Base-by-base conservation (phyloP, 1,140 invertebrate genomes). In the Rhopalosiphum padi region DNA sequence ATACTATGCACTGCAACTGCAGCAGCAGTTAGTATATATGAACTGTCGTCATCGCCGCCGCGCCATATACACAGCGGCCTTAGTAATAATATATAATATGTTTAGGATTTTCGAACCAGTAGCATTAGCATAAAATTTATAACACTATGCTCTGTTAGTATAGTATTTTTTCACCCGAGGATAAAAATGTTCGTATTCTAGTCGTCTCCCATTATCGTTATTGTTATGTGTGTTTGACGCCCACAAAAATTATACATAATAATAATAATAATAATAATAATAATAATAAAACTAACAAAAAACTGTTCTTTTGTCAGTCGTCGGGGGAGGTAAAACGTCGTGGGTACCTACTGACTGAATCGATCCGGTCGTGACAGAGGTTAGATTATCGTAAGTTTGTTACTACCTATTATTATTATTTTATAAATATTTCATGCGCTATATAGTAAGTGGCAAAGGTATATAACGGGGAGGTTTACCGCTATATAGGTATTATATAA, bases 61-160 rank as follows among this genome's bases (percentile, higher is more conserved):
- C 5, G 4, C 7, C 7, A 18, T 11, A 60, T 25, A 68, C 15
- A 77, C 5, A 68, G 60, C 15, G 15, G 30, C 60, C 60, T 30
- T 15, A 15, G 60, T 77, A 77, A n/a, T n/a, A 77, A 77, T 43
- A 86, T 30, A 86, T 30, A 83, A 25, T 25, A 86, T 30, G 87
- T 48, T 51, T 88, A 82, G 25, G 90, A 25, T 25, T 25, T 85
- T 92, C n/a, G 46, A 85, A 92, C 91, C 91, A 41, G 77, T 83
- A 92, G 82, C 82, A 93, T 93, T 93, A 93, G 82, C 91, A 93
- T 93, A 93, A 86, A 51, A 92, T 53, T 82, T 85, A 85, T 83
- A 83, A 46, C 22, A 21, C 25, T 1, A 41, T 41, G 46, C 48
- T 55, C 21, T 21, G 21, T 91, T 46, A 43, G 37, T n/a, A 60